Evolutionary conservation across 2,888 invertebrate genomes (phyloP).

Genomic region (Chloroclystis v-ata): DNA sequence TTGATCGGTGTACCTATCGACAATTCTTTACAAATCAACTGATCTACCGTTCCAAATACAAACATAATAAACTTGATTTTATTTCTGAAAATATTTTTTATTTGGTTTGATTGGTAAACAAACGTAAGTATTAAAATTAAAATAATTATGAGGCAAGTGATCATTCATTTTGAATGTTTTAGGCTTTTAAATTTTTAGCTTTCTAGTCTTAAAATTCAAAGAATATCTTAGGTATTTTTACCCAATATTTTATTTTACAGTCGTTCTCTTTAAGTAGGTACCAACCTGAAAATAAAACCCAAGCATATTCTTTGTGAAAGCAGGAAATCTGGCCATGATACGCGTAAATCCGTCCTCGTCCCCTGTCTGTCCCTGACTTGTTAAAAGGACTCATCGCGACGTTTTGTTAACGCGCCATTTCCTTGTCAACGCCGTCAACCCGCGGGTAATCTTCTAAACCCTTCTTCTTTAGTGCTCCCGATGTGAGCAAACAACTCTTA

Average conservation of each 20-base stretch:
- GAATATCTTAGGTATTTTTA: too few relatives aligned
- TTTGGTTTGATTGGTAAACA: too few relatives aligned
- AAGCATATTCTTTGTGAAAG: constrained; percentile 61
- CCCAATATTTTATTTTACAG: background rate
- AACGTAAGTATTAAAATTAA: too few relatives aligned
- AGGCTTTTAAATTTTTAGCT: too few relatives aligned
- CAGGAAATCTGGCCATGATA: constrained; percentile 74
- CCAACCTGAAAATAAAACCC: constrained; percentile 52
- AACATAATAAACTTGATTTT: too few relatives aligned
- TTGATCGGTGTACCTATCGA: constrained; percentile 72
- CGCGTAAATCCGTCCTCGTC: constrained; percentile 71
- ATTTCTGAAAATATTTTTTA: too few relatives aligned
- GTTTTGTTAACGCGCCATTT: constrained; percentile 71
- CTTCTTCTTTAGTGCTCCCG: constrained; percentile 40
- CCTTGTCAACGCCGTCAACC: constrained; percentile 67
- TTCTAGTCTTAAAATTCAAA: too few relatives aligned
- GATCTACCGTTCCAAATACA: constrained; percentile 32
- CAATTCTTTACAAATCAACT: constrained; percentile 70
- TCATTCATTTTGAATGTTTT: too few relatives aligned
- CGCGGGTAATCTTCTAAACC: constrained; percentile 62
- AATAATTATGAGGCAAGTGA: too few relatives aligned
- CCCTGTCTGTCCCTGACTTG: constrained; percentile 67
- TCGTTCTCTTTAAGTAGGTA: too few relatives aligned
- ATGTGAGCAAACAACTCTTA: constrained; percentile 36
- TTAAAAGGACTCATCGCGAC: constrained; percentile 68